Conservation (phyloP, 2,888 invertebrate species). For the Muschampia plurimacula region DNA sequence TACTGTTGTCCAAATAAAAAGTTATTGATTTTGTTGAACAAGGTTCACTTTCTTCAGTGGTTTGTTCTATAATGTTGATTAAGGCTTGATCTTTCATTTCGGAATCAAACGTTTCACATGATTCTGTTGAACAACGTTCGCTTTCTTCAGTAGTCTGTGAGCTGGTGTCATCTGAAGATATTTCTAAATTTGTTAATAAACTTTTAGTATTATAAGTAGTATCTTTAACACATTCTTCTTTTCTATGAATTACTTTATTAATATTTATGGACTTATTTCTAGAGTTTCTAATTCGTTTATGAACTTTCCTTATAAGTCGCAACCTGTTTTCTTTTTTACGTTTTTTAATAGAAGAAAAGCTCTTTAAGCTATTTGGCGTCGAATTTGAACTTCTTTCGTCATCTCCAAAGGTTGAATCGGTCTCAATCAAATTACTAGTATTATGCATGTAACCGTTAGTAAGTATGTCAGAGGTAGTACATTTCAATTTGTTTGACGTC, state of each 20-base stretch:
- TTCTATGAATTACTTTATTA: neutral
- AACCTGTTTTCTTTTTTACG: constrained; percentile 8
- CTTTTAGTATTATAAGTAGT: neutral
- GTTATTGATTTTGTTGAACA: constrained; percentile 8
- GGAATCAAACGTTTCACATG: constrained; percentile 9
- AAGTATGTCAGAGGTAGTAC: constrained; percentile 5
- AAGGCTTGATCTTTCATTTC: neutral
- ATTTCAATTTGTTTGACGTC: neutral
- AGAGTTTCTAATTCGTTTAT: constrained; percentile 9
- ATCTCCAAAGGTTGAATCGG: constrained; percentile 26
- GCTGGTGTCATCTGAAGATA: constrained; percentile 3
- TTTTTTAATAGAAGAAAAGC: constrained; percentile 11
- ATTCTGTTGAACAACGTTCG: constrained; percentile 17
- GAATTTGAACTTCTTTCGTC: constrained; percentile 29
- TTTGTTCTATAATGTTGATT: constrained; percentile 6
- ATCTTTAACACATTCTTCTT: neutral
- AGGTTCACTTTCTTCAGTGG: constrained; percentile 15
- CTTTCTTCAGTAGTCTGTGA: constrained; percentile 20
- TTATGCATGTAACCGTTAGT: constrained; percentile 13
- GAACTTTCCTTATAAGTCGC: constrained; percentile 10
- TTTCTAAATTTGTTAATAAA: neutral
- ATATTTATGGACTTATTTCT: neutral
- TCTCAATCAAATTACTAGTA: constrained; percentile 2
- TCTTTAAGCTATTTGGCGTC: constrained; percentile 13
- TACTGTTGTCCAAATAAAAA: constrained; percentile 21